These are phyloP conservation scores for Agrochola litura DNA, from an alignment of 2,888 invertebrate species.

Conservation along the genomic window DNA sequence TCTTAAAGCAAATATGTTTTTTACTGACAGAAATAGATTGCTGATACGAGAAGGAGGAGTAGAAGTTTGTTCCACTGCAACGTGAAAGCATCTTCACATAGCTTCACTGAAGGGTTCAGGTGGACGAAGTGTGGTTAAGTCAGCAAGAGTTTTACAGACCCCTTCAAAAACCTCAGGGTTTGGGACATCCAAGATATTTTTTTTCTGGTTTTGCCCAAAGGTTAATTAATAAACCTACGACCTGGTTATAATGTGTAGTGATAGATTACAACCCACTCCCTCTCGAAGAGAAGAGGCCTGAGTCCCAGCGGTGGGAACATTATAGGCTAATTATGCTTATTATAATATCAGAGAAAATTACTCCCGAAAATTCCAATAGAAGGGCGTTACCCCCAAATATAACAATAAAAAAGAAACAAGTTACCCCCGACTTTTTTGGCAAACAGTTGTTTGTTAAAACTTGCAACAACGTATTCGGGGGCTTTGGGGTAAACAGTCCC, in stretches of 20 bases:
- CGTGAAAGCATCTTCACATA: background rate
- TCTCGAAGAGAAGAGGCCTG: too few species aligned
- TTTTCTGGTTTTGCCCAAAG: background rate
- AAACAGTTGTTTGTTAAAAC: slow-evolving; percentile 54
- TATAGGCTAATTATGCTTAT: too few species aligned
- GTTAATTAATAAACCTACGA: background rate
- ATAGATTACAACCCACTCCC: too few species aligned
- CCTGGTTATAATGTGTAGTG: background rate
- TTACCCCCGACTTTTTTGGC: slow-evolving; percentile 5
- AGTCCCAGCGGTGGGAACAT: too few species aligned
- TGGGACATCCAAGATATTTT: background rate
- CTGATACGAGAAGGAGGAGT: background rate
- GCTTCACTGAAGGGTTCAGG: background rate
- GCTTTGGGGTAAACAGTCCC: slow-evolving; percentile 43
- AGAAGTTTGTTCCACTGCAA: background rate
- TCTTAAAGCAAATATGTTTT: background rate
- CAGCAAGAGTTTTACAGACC: background rate
- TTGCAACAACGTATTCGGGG: slow-evolving; percentile 46
- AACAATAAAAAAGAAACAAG: slow-evolving; percentile 15
- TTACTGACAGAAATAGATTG: background rate
- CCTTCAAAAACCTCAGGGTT: background rate
- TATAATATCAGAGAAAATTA: background rate
- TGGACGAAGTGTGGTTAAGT: background rate
- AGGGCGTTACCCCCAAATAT: background rate
- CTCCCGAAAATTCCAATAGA: too few species aligned